Conservation (phyloP, 1,140 invertebrate species). For the Pantala flavescens region DNA sequence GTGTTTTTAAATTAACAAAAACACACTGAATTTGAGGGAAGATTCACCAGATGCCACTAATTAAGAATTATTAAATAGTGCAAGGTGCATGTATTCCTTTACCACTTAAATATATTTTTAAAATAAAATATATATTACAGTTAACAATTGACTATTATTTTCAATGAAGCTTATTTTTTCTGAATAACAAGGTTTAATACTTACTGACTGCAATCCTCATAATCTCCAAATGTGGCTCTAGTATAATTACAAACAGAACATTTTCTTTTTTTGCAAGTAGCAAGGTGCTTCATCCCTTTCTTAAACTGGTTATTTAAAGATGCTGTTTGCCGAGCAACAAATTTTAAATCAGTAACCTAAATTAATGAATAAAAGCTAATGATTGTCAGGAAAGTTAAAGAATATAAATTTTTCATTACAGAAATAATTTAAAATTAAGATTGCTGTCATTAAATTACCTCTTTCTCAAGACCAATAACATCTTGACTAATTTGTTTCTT, state of each 20-base stretch:
- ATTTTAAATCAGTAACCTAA: constrained; percentile 30
- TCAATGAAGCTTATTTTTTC: too few species aligned
- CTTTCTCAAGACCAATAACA: constrained; percentile 26
- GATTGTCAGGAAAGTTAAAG: constrained; percentile 30
- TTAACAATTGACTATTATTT: too few species aligned
- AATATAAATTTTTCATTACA: constrained; percentile 30
- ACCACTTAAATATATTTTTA: too few species aligned
- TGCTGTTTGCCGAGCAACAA: constrained; percentile 32
- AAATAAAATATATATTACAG: too few species aligned
- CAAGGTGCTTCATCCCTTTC: constrained; percentile 41
- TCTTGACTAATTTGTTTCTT: constrained; percentile 21
- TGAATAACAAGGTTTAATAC: not conserved
- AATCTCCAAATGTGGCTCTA: constrained; percentile 45
- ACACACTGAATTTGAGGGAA: too few species aligned
- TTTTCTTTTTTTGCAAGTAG: constrained; percentile 40
- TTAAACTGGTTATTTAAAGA: constrained; percentile 39
- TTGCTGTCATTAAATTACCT: constrained; percentile 25
- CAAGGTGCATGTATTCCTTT: too few species aligned
- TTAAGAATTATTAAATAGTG: too few species aligned
- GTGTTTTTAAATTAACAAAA: too few species aligned
- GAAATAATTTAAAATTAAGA: constrained; percentile 27
- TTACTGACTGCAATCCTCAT: constrained; percentile 33
- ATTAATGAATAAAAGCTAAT: constrained; percentile 1
- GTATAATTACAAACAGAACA: constrained; percentile 51
- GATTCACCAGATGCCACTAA: too few species aligned